These are phyloP conservation scores for Cairina moschata DNA, from an alignment of 2,113 vertebrate species.

Conservation along the genomic window DNA sequence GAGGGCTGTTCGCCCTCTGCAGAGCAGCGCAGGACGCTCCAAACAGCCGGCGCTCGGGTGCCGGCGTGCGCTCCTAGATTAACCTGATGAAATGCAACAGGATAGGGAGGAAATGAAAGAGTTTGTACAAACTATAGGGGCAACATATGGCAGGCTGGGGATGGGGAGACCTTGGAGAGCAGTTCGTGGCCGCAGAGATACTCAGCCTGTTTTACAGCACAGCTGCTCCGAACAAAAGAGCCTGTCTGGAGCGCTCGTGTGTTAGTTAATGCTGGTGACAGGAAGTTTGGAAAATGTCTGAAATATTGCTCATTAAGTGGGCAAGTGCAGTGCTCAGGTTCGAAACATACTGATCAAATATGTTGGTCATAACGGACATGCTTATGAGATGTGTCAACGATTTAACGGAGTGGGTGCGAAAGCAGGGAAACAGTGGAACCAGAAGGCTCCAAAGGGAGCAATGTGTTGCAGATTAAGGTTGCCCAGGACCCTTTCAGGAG, in stretches of 20 bases:
- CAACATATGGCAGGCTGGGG: constrained; percentile 55
- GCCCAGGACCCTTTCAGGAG: neutral
- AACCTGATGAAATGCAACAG: constrained; percentile 56
- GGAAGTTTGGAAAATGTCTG: constrained; percentile 58
- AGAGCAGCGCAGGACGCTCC: neutral
- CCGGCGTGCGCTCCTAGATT: neutral
- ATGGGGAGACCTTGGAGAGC: constrained; percentile 51
- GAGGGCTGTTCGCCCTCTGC: neutral
- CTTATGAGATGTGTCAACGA: constrained; percentile 4
- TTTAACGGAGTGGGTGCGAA: neutral
- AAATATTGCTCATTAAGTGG: constrained; percentile 57
- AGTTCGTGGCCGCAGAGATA: constrained; percentile 28
- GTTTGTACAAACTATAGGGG: constrained; percentile 36
- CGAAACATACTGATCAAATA: neutral
- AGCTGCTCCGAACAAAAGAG: constrained; percentile 65
- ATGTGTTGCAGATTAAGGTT: neutral
- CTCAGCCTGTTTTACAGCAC: constrained; percentile 57
- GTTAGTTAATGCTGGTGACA: constrained; percentile 58
- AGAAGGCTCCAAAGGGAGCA: neutral
- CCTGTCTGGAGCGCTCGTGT: neutral
- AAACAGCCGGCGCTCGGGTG: rapidly evolving
- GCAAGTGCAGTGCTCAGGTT: constrained; percentile 13
- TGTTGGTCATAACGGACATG: neutral
- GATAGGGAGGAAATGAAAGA: constrained; percentile 50
- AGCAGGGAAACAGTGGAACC: neutral